Percentiles rank a stretch among this genome's conserved stretches.
Evolutionary conservation across 2,113 vertebrate species (phyloP).

Genomic region (Lota lota): DNA sequence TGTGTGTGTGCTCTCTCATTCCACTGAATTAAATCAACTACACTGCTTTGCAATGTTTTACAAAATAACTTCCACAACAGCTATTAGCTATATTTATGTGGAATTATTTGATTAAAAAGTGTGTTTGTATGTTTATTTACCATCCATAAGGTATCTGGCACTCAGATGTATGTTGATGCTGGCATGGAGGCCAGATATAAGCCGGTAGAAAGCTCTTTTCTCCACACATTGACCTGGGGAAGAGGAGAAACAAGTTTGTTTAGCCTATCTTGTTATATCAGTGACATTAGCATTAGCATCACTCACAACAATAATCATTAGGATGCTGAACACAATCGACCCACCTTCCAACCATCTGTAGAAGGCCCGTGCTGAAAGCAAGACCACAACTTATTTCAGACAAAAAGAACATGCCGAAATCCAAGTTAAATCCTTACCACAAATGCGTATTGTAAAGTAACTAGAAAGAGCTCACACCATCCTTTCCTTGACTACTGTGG

Average conservation of each 20-base stretch:
- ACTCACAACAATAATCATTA: no score
- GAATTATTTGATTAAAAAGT: no score
- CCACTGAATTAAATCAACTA: no score
- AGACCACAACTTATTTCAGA: constrained; percentile 6
- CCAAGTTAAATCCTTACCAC: neutral
- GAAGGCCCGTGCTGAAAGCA: constrained; percentile 78
- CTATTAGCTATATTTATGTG: no score
- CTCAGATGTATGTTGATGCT: constrained; percentile 93
- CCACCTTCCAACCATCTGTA: constrained; percentile 87
- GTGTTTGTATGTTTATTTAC: constrained; percentile 61
- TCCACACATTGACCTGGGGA: constrained; percentile 86
- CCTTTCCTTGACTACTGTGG: constrained; percentile 67
- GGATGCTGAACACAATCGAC: neutral
- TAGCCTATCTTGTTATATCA: no score
- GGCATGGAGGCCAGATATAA: constrained; percentile 88
- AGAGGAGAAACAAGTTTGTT: neutral
- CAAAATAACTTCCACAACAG: no score
- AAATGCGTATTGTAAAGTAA: neutral
- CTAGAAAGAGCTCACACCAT: constrained; percentile 27
- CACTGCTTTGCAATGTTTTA: no score
- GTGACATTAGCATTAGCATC: no score
- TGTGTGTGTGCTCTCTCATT: neutral
- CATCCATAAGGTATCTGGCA: constrained; percentile 86
- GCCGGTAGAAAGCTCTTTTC: constrained; percentile 89
- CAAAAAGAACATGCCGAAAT: neutral